Conservation (phyloP, 2,888 invertebrate species). For the Drosophila conformis region DNA sequence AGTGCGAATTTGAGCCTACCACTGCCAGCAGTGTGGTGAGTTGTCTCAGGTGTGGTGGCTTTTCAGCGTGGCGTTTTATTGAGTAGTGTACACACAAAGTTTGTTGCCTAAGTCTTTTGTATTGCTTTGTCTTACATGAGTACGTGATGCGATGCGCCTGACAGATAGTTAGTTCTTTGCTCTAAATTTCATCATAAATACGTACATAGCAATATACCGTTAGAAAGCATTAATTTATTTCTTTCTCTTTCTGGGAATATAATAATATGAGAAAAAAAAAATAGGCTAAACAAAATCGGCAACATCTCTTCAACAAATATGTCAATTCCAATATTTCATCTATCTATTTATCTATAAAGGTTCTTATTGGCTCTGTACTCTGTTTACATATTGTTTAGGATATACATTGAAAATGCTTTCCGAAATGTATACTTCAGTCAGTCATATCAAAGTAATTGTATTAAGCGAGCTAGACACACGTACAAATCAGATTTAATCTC, state of each 20-base stretch:
- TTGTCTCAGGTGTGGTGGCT: constrained; percentile 40
- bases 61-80: constrained; percentile 17
- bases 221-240: neutral
- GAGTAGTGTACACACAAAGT: constrained; percentile 27
- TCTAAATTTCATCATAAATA: neutral
- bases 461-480: neutral
- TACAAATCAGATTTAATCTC: constrained; percentile 4
- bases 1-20: constrained; percentile 44
- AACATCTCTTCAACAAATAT: neutral
- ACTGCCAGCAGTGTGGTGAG: constrained; percentile 26
- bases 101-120: constrained; percentile 61
- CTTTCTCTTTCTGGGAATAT: neutral
- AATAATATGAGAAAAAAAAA: neutral
- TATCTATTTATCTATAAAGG: too few species aligned
- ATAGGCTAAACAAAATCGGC: neutral
- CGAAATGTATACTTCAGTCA: neutral
- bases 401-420: neutral
- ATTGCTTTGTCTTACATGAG: neutral
- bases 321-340: neutral
- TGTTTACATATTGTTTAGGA: neutral
- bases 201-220: neutral
- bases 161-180: neutral
- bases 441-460: neutral
- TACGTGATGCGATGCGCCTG: constrained; percentile 1
- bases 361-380: neutral